Base-by-base conservation (phyloP, 1,140 invertebrate species). In the Ips nitidus region DNA sequence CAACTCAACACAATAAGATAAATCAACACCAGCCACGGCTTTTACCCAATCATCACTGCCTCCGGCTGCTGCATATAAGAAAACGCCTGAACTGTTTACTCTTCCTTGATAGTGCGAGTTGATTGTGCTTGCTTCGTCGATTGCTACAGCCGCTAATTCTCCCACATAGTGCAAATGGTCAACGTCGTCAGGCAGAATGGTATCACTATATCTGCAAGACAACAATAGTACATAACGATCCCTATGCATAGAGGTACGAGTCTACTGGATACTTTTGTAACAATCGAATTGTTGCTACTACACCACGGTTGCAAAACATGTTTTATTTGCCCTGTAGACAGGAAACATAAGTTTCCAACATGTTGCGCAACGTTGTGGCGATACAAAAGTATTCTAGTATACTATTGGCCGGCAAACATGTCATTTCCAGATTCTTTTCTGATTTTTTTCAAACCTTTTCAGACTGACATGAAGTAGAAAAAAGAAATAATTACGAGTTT, bases 1-100 rank as follows among this genome's bases (percentile, higher is more conserved):
- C 70, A 95, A 81, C 78, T 95, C 92, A 7, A 94, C 82, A 1
- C 91, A 89, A 75, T 90, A 95, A 1, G 90, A 84, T 64, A 92
- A 90, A 70, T 89, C 88, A 2, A 91, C 83, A 8, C 85, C 85
- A 1, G 83, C 79, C 0, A 81, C 83, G 0, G 86, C 88, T 72
- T 86, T 89, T 0, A 87, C 88, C 78, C 86, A 92, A 73, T 92
- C 91, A 74, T 90, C 86, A 62, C 88, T 88, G 1, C 86, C 87
- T 1, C 90, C 90, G 45, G 88, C 84, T 3, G 88, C 87, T 0
- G 84, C 81, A 63, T 88, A 86, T 3, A 90, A 77, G 1, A 87
- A 82, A 57, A 83, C 82, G 2, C 87, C 86, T 1, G 88, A 87
- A 71, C 84, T 87, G 55, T 88, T 88, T 36, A 89, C 84, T 0